A percentile compares a stretch with the other conserved stretches of the same genome.
Conservation (phyloP, 2,888 invertebrate species). For the Itoplectis maculator region DNA sequence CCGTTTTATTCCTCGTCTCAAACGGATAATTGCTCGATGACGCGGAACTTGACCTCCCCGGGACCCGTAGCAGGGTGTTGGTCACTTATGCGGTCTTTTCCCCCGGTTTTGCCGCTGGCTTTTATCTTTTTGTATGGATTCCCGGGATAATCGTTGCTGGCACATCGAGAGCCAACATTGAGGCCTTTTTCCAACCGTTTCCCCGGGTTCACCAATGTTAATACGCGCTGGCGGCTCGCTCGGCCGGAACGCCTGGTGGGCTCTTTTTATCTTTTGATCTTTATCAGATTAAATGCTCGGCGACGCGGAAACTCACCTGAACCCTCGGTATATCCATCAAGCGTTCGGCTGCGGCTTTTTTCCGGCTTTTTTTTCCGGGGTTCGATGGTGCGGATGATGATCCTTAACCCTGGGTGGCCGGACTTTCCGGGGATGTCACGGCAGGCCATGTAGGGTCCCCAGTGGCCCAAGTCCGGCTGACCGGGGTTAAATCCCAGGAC, state of each 20-base stretch:
- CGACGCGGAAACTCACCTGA: not conserved
- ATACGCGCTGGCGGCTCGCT: not conserved
- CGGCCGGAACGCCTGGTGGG: not conserved
- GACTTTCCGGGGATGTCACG: no score
- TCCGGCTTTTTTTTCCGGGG: not conserved
- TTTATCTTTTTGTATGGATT: conserved; percentile 6
- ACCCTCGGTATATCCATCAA: not conserved
- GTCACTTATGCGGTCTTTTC: conserved; percentile 4
- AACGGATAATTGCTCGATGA: conserved; percentile 42
- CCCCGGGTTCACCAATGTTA: not conserved
- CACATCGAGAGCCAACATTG: not conserved
- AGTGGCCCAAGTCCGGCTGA: no score
- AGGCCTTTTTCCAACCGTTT: not conserved
- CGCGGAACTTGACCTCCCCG: conserved; percentile 13
- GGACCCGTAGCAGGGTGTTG: not conserved
- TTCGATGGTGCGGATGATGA: conserved; percentile 19
- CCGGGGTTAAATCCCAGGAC: no score
- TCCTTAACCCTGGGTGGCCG: not conserved
- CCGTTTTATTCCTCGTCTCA: conserved; percentile 37
- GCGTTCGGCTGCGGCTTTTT: not conserved
- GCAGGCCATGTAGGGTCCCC: no score
- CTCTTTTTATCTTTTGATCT: conserved; percentile 1
- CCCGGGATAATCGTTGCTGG: not conserved
- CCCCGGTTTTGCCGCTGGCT: conserved; percentile 10
- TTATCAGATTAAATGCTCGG: conserved; percentile 6